Conservation (phyloP, 2,888 invertebrate genomes). For the Acrobeloides nanus region DNA sequence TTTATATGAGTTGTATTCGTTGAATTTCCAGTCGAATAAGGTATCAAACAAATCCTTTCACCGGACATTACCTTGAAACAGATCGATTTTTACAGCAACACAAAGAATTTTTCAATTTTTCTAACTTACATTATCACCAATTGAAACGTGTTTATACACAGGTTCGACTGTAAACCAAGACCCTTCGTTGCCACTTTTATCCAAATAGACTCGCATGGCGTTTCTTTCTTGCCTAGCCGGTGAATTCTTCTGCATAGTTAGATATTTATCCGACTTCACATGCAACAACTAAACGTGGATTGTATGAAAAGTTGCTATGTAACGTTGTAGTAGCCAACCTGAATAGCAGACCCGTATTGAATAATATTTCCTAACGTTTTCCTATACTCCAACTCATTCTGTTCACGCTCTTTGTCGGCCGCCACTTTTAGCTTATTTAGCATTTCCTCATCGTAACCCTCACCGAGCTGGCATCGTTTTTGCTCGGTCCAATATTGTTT, state of each 20-base stretch:
- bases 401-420: slow-evolving; percentile 79
- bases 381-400: slow-evolving; percentile 91
- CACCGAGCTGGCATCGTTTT: slow-evolving; percentile 39
- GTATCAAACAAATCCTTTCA: slow-evolving; percentile 93
- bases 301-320: too few relatives aligned
- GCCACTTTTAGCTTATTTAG: slow-evolving; percentile 50
- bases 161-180: slow-evolving; percentile 98
- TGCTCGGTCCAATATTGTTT: slow-evolving; percentile 60
- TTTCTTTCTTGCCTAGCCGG: slow-evolving; percentile 94
- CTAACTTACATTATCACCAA: slow-evolving; percentile 77
- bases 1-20: slow-evolving; percentile 24
- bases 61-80: slow-evolving; percentile 70
- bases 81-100: too few relatives aligned
- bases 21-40: slow-evolving; percentile 66
- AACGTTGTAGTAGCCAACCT: too few relatives aligned
- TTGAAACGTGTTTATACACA: slow-evolving; percentile 84
- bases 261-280: slow-evolving; percentile 94
- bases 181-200: slow-evolving; percentile 94
- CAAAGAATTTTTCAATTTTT: background rate
- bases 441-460: slow-evolving; percentile 48
- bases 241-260: slow-evolving; percentile 92
- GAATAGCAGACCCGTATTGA: slow-evolving; percentile 79
- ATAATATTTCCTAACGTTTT: slow-evolving; percentile 62
- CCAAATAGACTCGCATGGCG: slow-evolving; percentile 77
- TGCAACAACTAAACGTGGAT: too few relatives aligned